Evolutionary conservation across 2,113 vertebrate species (phyloP), one percentile per base, ranked within the genome.

Genomic region (Alces alces): DNA sequence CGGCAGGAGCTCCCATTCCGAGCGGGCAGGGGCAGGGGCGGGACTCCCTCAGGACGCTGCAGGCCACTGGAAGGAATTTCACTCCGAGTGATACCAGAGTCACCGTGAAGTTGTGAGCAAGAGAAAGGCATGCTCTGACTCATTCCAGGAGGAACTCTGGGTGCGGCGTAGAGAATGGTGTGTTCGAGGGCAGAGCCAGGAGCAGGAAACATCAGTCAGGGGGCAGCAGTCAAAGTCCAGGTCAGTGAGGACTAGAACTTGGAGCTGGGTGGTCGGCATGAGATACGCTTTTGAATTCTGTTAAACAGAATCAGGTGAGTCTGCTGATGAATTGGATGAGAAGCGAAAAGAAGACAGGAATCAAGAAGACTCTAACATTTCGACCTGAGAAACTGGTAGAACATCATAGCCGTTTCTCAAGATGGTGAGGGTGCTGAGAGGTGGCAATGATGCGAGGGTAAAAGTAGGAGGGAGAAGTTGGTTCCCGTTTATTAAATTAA

Each of bases 181-280:
- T 21, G n/a, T 28, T 57, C 14, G 45, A 36, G 1, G 23, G 45
- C 25, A 3, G n/a, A 5, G 28, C 4, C 6, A 2, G 64, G 39
- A 19, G 27, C 21, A 15, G 27, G 23, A 45, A 11, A 7, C 54
- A 13, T 4, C 16, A 16, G 3, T 19, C 33, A 28, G 30, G 3
- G 6, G 8, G 1, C 1, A 2, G 4, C 2, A 16, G 80, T 30
- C 55, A 27, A 25, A 43, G 27, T 39, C 5, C 6, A 60, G 78
- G 25, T 47, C 43, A 23, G 57, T 70, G 33, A 33, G 39, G 33
- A 33, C 25, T 4, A 30, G 19, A 45, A 19, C 36, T 15, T 45
- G 6, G 54, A 33, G n/a, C 45, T 25, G 6, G 39, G 12, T n/a
- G 55, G 13, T n/a, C 15, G 2, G 16, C n/a, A 19, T 61, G 73